Evolutionary conservation across 2,797 vertebrate genomes (phyloP).

Genomic region (Poeciliopsis gracilis): DNA sequence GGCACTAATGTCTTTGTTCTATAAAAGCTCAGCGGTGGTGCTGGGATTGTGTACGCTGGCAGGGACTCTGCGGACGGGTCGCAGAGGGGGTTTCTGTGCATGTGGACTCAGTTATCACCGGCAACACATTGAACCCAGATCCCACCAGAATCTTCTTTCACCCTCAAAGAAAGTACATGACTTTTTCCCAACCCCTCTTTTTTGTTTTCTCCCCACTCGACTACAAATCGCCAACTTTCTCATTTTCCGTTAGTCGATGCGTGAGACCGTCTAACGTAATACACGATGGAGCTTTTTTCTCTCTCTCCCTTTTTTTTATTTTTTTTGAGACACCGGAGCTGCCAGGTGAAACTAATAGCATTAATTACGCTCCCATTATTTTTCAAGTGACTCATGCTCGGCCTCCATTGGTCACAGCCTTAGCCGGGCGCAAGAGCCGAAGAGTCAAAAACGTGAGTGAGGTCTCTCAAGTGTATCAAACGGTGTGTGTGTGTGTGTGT

Average conservation of each 20-base stretch:
- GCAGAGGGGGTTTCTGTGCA: neutral
- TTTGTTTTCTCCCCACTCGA: neutral
- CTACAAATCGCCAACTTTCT: conserved; percentile 13
- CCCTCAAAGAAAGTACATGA: conserved; percentile 11
- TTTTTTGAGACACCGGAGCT: conserved; percentile 1
- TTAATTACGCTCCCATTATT: conserved; percentile 8
- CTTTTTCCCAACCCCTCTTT: too few relatives aligned
- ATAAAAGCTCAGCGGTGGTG: conserved; percentile 20
- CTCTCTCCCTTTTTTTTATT: too few relatives aligned
- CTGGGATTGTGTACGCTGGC: conserved; percentile 14
- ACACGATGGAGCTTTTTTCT: neutral
- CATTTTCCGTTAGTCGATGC: conserved; percentile 14
- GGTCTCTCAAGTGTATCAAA: conserved; percentile 10
- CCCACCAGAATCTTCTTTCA: conserved; percentile 25
- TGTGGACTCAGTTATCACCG: conserved; percentile 33
- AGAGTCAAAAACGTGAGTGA: conserved; percentile 4
- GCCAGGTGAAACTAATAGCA: conserved; percentile 12
- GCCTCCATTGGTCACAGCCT: conserved; percentile 16
- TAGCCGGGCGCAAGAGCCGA: conserved; percentile 1
- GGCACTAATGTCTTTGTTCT: conserved; percentile 27
- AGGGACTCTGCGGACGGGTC: neutral
- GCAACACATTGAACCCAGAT: conserved; percentile 27
- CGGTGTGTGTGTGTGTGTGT: neutral
- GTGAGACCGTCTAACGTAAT: conserved; percentile 33
- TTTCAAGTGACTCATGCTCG: conserved; percentile 7